Base-by-base conservation (phyloP, 2,888 invertebrate genomes). In the Hermaeophaga mercurialis region DNA sequence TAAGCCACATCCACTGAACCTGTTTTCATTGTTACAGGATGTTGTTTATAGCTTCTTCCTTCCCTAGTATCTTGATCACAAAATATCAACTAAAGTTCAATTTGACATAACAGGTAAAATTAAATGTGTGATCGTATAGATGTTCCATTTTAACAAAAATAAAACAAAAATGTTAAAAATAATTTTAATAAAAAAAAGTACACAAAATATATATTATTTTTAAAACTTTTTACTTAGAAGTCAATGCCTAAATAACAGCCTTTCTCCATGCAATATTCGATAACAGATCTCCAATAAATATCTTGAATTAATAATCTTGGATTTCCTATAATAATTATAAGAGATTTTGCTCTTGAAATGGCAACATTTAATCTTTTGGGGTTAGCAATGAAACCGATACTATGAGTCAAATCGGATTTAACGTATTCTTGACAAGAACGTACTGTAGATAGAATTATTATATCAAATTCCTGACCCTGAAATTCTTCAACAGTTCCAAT, bases 301-400 rank as follows among this genome's bases (percentile, higher is more conserved):
- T 93, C 92, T 19, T 78, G 73, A 2, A 77, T 73, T 15, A 94
- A 75, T 18, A 92, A 76, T 67, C 85, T 81, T 0, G 95, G 94
- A 79, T 94, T 90, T 38, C 96, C 96, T 64, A 95, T 82, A 46
- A 96, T 81, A 31, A 96, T 81, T 3, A 91, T 81, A 18, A 94
- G 80, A 5, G 88, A 84, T 73, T 90, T 85, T 7, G 94, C 91
- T 63, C 96, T 83, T 0, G 94, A 94, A 44, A 96, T 82, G 1
- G 94, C 89, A 0, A 96, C 96, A 78, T 96, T 97, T 67, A 96
- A 81, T 56, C 96, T 82, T 73, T 89, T 89, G 0, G 89, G 86
- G 63, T 85, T 86, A 14, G 83, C 80, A 1, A 93, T 80, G 70
- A 93, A 93, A 1, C 90, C 90, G 24, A 93, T 75, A n/a, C 81